Conservation (phyloP, 2,888 invertebrate species). For the Dysmachus trigonus region DNA sequence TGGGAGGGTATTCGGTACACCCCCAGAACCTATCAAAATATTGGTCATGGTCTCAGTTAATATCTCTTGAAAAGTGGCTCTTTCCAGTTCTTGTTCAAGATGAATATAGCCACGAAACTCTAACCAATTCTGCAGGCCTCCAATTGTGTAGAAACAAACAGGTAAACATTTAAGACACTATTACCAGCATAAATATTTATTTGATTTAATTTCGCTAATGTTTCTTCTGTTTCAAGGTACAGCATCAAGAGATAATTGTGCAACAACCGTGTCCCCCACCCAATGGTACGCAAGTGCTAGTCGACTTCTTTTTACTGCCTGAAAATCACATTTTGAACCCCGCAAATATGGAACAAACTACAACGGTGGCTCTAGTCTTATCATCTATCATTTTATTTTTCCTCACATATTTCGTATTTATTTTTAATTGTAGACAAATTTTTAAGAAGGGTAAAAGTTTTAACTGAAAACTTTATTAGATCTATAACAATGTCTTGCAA, state of each 20-base stretch:
- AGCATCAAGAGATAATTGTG: conserved; percentile 87
- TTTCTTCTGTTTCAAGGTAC: conserved; percentile 67
- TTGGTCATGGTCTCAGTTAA: conserved; percentile 73
- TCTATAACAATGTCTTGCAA: background rate
- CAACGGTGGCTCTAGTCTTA: conserved; percentile 70
- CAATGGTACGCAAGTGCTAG: conserved; percentile 77
- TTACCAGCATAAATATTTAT: background rate
- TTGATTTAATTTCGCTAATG: conserved; percentile 8
- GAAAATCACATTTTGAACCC: conserved; percentile 68
- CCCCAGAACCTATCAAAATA: conserved; percentile 73
- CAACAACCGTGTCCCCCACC: conserved; percentile 83
- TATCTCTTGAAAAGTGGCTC: conserved; percentile 79
- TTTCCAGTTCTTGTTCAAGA: conserved; percentile 73
- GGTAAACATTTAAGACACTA: conserved; percentile 64
- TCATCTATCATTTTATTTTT: conserved; percentile 72
- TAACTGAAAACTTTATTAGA: conserved; percentile 22
- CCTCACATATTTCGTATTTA: conserved; percentile 70
- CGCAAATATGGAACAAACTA: conserved; percentile 67
- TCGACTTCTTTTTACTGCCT: conserved; percentile 66
- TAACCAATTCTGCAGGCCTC: conserved; percentile 66
- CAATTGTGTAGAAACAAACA: conserved; percentile 76
- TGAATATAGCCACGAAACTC: conserved; percentile 73
- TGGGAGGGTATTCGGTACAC: conserved; percentile 76
- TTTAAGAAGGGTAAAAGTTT: conserved; percentile 51
- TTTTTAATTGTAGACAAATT: conserved; percentile 66